Percentiles rank a stretch among this genome's conserved stretches.
phyloP scores from a whole-genome alignment of 2,797 vertebrate genomes.

The Babyrousa celebensis region DNA sequence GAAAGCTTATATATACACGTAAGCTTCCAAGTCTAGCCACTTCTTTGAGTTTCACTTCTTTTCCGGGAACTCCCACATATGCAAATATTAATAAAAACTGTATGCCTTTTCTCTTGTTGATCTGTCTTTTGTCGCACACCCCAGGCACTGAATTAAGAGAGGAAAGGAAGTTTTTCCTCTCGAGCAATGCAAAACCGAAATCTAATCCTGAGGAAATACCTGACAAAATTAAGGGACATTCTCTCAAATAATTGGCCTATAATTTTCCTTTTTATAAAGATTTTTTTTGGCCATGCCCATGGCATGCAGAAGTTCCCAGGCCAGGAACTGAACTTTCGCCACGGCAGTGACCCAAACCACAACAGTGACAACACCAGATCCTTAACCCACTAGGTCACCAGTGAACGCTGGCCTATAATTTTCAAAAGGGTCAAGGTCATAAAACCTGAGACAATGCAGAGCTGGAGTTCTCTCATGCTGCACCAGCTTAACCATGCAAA shows the following conservation, averaged over 20 bases:
- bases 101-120: neutral
- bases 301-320: no score
- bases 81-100: constrained; percentile 36
- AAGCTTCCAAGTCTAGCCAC: neutral
- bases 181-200: neutral
- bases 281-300: no score
- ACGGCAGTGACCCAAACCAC: no score
- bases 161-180: neutral
- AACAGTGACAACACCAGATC: no score
- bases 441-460: neutral
- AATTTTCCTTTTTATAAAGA: no score
- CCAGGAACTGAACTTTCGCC: no score
- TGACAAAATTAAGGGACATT: neutral
- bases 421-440: constrained; percentile 42
- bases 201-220: constrained; percentile 25
- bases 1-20: no score
- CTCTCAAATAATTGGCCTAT: constrained; percentile 14
- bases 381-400: no score
- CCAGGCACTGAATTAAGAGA: neutral
- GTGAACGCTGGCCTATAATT: neutral
- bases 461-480: no score
- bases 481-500: neutral
- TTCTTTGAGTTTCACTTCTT: neutral
- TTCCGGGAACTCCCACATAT: neutral
- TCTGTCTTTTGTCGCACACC: neutral